Percentiles rank a stretch among this genome's conserved stretches.
These are phyloP conservation scores for Diachrysia chrysitis DNA, from an alignment of 2,888 invertebrate genomes.

Conservation along the genomic window DNA sequence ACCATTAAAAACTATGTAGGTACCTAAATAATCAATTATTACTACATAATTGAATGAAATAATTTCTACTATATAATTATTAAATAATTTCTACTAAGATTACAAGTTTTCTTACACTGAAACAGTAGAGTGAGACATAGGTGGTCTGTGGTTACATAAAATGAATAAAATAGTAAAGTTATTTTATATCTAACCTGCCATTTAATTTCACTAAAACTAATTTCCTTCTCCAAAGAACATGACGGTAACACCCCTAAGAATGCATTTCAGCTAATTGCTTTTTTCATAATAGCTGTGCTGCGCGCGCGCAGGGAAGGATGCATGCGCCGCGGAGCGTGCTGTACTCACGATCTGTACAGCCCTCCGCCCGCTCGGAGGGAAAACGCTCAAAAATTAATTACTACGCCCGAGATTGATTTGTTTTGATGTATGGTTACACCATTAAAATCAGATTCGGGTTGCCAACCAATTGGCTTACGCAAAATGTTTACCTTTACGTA, in stretches of 20 bases:
- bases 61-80: too few species aligned
- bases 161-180: too few species aligned
- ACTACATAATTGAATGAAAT: too few species aligned
- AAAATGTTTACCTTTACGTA: background rate
- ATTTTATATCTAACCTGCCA: too few species aligned
- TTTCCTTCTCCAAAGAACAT: background rate
- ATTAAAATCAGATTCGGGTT: slow-evolving; percentile 4
- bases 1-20: too few species aligned
- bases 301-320: slow-evolving; percentile 56
- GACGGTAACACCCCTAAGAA: slow-evolving; percentile 34
- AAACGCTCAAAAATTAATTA: slow-evolving; percentile 24
- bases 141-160: too few species aligned
- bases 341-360: slow-evolving; percentile 38
- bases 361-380: slow-evolving; percentile 6
- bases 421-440: slow-evolving; percentile 21
- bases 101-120: too few species aligned
- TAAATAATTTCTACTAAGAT: too few species aligned
- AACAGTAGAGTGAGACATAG: too few species aligned
- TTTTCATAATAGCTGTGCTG: slow-evolving; percentile 70
- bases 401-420: slow-evolving; percentile 23
- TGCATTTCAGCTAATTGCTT: slow-evolving; percentile 86
- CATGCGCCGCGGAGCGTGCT: slow-evolving; percentile 55
- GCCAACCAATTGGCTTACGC: background rate
- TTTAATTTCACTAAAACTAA: background rate
- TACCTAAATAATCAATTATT: too few species aligned